Base-by-base conservation (phyloP, 2,888 invertebrate genomes). In the Platerodrilus igneus region DNA sequence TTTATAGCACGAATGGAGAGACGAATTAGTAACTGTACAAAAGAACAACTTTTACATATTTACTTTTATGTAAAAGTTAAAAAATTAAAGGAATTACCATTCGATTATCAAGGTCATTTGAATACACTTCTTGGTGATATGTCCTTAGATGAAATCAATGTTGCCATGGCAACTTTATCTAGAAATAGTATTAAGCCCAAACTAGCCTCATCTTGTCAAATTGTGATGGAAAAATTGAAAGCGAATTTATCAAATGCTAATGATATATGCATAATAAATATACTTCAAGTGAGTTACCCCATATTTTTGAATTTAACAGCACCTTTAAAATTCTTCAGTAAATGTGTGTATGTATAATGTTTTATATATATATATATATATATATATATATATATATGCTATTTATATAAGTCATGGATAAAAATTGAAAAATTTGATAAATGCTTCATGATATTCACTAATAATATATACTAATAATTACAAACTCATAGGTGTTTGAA, bases 41-140 rank as follows among this genome's bases (percentile, higher is more conserved):
- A 78, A 2, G 67, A 73, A 30, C 76, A 86, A 55, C 58, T 86
- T 32, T 75, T 87, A 0, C 80, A 82, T 53, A 70, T 76, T 19
- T 71, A 83, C 67, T 86, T 85, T 62, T 76, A 76, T 52, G 66
- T 81, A 49, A 83, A 82, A 56, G 52, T 79, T 2, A 62, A 71
- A 43, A 71, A 86, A 29, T 74, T 66, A 40, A 61, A 75, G 3
- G 63, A 75, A 5, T 64, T 76, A 41, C 76, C 81, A 68, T 81
- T 81, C 50, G 79, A 82, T 51, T 70, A 83, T 34, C 84, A 87
- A 67, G 59, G 74, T 29, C 69, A 71, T 23, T 54, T 83, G 36
- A 63, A 71, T 17, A 58, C 71, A 3, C 64, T 67, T 36, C 68
- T 82, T n/a, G 55, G 75, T 4, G 58, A 74, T 14, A 74, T 85